Evolutionary conservation across 1,140 invertebrate genomes (phyloP).

Genomic region (Ruditapes philippinarum): DNA sequence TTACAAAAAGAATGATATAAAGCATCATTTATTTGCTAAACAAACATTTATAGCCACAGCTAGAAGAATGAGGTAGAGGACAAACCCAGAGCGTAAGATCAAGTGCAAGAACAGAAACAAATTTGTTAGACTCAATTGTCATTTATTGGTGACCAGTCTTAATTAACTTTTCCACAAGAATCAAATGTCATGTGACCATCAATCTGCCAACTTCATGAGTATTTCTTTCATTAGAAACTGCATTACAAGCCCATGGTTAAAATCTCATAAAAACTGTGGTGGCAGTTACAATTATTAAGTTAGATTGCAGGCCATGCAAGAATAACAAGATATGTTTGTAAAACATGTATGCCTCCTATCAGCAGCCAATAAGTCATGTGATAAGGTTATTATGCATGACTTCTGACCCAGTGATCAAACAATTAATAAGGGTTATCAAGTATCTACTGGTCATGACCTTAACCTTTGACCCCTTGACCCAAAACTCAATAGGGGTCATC

Average conservation of each 20-base stretch:
- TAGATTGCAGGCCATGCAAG: conserved; percentile 9
- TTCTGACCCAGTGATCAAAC: no score
- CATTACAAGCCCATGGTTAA: not conserved
- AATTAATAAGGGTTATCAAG: no score
- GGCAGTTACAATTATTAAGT: not conserved
- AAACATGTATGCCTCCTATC: no score
- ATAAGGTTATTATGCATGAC: no score
- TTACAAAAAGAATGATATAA: no score
- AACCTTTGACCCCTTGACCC: no score
- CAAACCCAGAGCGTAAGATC: not conserved
- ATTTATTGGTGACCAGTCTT: not conserved
- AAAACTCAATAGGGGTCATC: no score
- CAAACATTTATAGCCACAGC: no score
- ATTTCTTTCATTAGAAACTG: not conserved
- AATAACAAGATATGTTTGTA: no score
- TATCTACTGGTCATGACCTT: no score
- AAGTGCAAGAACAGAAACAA: not conserved
- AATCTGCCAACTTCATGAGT: not conserved
- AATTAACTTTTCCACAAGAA: not conserved
- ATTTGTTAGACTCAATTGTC: not conserved
- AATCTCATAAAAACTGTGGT: not conserved
- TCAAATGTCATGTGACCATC: not conserved
- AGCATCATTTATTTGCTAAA: no score
- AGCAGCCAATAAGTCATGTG: no score
- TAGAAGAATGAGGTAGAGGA: not conserved